These are phyloP conservation scores for Cephus rjabovi DNA, from an alignment of 2,888 invertebrate species.

Conservation along the genomic window DNA sequence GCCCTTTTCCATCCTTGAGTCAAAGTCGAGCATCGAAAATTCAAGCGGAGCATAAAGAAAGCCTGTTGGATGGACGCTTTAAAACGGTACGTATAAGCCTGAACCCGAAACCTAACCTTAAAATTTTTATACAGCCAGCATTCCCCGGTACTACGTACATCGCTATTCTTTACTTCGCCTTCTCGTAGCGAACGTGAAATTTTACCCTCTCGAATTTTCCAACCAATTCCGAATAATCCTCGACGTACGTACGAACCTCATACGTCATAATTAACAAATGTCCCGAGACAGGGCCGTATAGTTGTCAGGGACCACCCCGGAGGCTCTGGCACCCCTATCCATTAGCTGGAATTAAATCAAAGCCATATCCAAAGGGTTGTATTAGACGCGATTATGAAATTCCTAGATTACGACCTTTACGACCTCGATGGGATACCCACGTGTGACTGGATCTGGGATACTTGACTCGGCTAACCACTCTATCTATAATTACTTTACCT, in stretches of 20 bases:
- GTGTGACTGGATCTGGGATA: not conserved
- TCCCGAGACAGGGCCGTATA: conserved; percentile 31
- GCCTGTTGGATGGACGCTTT: not conserved
- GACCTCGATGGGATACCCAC: not conserved
- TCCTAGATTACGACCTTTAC: conserved; percentile 33
- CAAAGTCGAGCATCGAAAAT: not conserved
- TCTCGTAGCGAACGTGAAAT: not conserved
- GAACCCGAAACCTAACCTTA: not conserved
- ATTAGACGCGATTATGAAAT: conserved; percentile 45
- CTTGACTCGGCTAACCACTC: not conserved
- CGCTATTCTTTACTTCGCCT: too few species aligned
- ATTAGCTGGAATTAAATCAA: conserved; percentile 59
- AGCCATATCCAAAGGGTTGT: conserved; percentile 35
- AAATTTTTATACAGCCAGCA: not conserved
- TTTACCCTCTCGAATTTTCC: not conserved
- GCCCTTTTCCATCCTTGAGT: not conserved
- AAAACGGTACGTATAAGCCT: not conserved
- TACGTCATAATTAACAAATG: conserved; percentile 55
- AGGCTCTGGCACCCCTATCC: conserved; percentile 51
- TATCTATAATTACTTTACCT: not conserved
- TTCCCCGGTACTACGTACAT: not conserved
- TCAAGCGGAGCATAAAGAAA: not conserved
- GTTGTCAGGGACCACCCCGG: conserved; percentile 50
- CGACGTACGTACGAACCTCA: conserved; percentile 14
- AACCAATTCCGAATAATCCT: not conserved